Conservation (phyloP, 2,888 invertebrate genomes). For the Lithophane semibrunnea region DNA sequence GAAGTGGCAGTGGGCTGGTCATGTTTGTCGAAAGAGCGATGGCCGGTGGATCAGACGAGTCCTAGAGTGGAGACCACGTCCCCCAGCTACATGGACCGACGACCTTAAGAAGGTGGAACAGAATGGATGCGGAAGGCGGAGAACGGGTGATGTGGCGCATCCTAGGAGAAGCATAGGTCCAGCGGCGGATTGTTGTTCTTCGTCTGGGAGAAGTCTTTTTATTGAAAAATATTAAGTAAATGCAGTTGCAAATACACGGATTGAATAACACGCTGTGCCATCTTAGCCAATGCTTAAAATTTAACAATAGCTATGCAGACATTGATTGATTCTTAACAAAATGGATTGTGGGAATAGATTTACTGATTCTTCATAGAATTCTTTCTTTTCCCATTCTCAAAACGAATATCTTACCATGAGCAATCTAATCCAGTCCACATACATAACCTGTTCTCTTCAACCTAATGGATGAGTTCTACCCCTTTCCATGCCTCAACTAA, state of each 20-base stretch:
- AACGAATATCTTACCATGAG: background rate
- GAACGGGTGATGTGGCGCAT: too few relatives aligned
- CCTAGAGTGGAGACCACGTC: too few relatives aligned
- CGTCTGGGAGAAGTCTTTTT: background rate
- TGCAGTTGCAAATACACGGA: background rate
- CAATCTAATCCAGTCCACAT: background rate
- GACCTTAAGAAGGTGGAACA: too few relatives aligned
- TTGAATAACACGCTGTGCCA: background rate
- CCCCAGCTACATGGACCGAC: too few relatives aligned
- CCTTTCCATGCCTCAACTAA: conserved; percentile 21
- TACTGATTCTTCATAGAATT: too few relatives aligned
- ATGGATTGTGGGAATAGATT: background rate
- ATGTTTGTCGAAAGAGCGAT: too few relatives aligned
- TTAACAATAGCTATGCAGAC: background rate
- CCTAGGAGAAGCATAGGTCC: too few relatives aligned
- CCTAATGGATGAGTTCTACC: conserved; percentile 19
- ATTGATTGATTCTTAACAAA: background rate
- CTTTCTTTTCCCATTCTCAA: background rate
- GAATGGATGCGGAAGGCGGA: too few relatives aligned
- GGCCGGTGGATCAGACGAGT: too few relatives aligned
- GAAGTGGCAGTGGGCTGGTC: too few relatives aligned
- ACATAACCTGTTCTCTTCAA: conserved; percentile 2
- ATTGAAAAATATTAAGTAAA: background rate
- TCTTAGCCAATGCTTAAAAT: background rate
- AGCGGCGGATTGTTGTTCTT: background rate